These are phyloP conservation scores for Drosophila colorata DNA, from an alignment of 2,888 invertebrate genomes.

Conservation along the genomic window DNA sequence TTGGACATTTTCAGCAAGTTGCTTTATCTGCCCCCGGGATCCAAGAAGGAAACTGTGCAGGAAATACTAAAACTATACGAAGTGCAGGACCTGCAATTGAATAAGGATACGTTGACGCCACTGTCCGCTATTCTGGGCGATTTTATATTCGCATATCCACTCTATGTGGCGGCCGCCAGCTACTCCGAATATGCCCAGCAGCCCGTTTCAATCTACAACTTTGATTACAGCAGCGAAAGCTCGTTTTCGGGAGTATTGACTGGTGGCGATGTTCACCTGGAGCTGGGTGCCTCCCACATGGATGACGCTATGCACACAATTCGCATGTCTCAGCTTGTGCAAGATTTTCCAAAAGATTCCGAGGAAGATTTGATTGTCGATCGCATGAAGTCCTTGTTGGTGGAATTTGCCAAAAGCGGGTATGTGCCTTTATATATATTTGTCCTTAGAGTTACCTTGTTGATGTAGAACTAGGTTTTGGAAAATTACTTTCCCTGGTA, in stretches of 20 bases:
- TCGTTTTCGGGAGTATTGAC: slow-evolving; percentile 78
- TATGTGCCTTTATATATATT: slow-evolving; percentile 59
- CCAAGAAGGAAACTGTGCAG: slow-evolving; percentile 7
- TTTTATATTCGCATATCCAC: slow-evolving; percentile 84
- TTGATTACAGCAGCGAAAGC: slow-evolving; percentile 84
- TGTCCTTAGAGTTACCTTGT: background rate
- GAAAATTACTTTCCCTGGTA: too few species aligned
- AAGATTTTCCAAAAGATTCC: slow-evolving; percentile 73
- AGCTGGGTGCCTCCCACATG: slow-evolving; percentile 84
- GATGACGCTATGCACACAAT: slow-evolving; percentile 86
- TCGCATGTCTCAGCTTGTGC: slow-evolving; percentile 82
- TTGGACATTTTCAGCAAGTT: slow-evolving; percentile 52
- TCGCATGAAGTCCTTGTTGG: slow-evolving; percentile 84
- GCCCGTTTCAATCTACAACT: slow-evolving; percentile 85
- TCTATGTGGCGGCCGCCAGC: slow-evolving; percentile 76
- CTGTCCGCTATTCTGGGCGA: slow-evolving; percentile 84
- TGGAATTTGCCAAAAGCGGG: slow-evolving; percentile 86
- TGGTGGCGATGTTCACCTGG: slow-evolving; percentile 26
- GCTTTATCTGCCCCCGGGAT: slow-evolving; percentile 48
- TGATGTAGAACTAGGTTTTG: too few species aligned
- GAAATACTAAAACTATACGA: slow-evolving; percentile 54
- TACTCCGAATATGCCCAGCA: slow-evolving; percentile 43
- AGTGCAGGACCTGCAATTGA: slow-evolving; percentile 45
- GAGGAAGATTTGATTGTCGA: slow-evolving; percentile 82
- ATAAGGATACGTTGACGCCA: slow-evolving; percentile 53